Evolutionary conservation across 1,140 invertebrate species (phyloP).

Genomic region (Antheraea mylitta): DNA sequence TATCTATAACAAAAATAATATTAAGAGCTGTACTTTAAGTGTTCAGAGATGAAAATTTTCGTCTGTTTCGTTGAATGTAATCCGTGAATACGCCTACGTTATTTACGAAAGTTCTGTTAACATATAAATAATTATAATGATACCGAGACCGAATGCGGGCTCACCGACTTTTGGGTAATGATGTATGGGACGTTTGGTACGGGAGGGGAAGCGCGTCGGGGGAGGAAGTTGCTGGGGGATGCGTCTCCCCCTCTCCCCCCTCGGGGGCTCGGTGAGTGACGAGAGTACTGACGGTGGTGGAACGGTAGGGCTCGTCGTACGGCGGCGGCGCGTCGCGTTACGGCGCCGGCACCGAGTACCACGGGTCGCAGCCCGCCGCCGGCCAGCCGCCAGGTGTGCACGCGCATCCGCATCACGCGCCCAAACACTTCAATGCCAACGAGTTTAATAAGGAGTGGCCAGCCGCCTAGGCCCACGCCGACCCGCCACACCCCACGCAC

Average conservation of each 20-base stretch:
- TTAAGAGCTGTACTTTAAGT: constrained; percentile 79
- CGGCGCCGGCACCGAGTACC: constrained; percentile 61
- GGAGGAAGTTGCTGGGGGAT: too few species aligned
- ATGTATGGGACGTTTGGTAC: too few species aligned
- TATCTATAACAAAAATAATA: constrained; percentile 69
- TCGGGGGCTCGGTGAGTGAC: too few species aligned
- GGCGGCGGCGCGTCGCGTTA: constrained; percentile 72
- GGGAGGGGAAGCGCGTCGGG: too few species aligned
- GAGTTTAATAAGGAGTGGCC: constrained; percentile 79
- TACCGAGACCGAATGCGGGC: constrained; percentile 44
- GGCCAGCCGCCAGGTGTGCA: constrained; percentile 68
- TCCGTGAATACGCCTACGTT: constrained; percentile 41
- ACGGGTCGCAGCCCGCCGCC: constrained; percentile 49
- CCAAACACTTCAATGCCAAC: constrained; percentile 74
- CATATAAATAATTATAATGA: neutral
- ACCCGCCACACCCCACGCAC: neutral
- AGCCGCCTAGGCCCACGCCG: constrained; percentile 52
- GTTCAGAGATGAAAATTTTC: constrained; percentile 70
- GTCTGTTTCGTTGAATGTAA: constrained; percentile 71
- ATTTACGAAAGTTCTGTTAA: constrained; percentile 46
- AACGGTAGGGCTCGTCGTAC: constrained; percentile 72
- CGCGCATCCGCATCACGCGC: constrained; percentile 72
- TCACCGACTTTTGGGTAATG: neutral
- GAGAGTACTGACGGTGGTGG: constrained; percentile 10
- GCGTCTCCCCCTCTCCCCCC: too few species aligned